A percentile compares a stretch with the other conserved stretches of the same genome.
Conservation (phyloP, 2,888 invertebrate genomes). For the Hyposoter didymator region DNA sequence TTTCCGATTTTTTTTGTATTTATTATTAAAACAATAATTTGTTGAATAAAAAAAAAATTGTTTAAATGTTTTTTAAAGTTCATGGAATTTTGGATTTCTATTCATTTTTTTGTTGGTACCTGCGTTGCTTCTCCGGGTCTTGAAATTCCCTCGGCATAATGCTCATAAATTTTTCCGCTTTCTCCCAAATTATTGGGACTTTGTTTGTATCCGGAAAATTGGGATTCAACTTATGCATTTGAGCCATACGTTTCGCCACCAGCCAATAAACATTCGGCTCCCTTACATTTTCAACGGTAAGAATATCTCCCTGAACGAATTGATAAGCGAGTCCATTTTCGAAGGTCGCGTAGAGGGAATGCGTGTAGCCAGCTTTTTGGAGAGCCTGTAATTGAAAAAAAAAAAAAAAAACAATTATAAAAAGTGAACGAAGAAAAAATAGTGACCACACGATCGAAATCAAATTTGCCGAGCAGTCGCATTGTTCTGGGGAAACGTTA, state of each 20-base stretch:
- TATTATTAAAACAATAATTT: no score
- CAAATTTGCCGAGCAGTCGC: not conserved
- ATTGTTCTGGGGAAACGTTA: not conserved
- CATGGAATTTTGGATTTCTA: not conserved
- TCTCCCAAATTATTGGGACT: slow-evolving; percentile 91
- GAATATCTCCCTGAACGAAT: slow-evolving; percentile 92
- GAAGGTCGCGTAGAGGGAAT: slow-evolving; percentile 95
- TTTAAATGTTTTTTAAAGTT: no score
- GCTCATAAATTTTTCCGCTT: slow-evolving; percentile 90
- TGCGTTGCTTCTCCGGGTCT: slow-evolving; percentile 88
- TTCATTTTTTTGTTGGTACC: slow-evolving; percentile 85
- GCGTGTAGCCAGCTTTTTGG: slow-evolving; percentile 91
- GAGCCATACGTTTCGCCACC: slow-evolving; percentile 93
- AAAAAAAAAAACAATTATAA: slow-evolving; percentile 14
- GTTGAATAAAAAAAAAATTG: no score
- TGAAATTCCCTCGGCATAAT: slow-evolving; percentile 90
- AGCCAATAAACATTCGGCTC: slow-evolving; percentile 89
- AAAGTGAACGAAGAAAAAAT: not conserved
- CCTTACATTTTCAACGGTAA: slow-evolving; percentile 88
- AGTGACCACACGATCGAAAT: not conserved
- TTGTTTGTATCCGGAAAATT: slow-evolving; percentile 83
- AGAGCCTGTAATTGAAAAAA: slow-evolving; percentile 85
- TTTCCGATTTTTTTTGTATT: no score
- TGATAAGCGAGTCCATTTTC: slow-evolving; percentile 97
- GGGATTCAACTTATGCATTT: slow-evolving; percentile 89